phyloP scores from a whole-genome alignment of 2,888 invertebrate genomes.

The Mesorhabditis spiculigera region DNA sequence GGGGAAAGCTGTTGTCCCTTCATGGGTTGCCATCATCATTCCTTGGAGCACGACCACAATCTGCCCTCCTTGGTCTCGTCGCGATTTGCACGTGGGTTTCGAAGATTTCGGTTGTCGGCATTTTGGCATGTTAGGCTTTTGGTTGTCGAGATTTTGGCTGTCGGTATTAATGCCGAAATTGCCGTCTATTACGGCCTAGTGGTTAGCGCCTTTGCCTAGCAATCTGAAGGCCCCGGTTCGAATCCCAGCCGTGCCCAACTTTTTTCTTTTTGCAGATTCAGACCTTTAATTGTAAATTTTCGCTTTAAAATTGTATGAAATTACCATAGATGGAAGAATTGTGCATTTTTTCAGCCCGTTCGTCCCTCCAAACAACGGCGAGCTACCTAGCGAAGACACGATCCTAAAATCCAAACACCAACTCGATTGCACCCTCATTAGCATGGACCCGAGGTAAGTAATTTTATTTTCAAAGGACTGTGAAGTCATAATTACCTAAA shows the following conservation, averaged over 20 bases:
- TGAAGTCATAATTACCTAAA: no score
- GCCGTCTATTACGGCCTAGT: no score
- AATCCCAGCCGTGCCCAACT: no score
- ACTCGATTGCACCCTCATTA: constrained; percentile 72
- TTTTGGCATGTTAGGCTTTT: no score
- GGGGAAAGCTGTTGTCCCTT: constrained; percentile 89
- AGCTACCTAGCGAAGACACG: constrained; percentile 89
- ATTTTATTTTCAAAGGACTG: not conserved
- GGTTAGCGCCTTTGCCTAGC: no score
- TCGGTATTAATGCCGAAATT: no score
- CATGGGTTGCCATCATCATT: constrained; percentile 76
- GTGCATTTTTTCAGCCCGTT: constrained; percentile 70
- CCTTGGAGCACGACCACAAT: constrained; percentile 18
- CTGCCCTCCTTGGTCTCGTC: constrained; percentile 74
- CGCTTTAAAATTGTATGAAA: not conserved
- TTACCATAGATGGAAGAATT: not conserved
- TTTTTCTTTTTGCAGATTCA: no score
- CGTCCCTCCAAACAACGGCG: constrained; percentile 91
- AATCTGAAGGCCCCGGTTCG: no score
- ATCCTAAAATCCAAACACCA: constrained; percentile 99
- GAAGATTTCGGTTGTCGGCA: no score
- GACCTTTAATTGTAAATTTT: not conserved
- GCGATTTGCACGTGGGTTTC: constrained; percentile 79
- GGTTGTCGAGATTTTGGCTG: no score
- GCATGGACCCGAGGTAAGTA: constrained; percentile 45